Evolutionary conservation across 92 coral and sea anemone genomes (phyloP).

Genomic region (Palythoa caribaeorum): DNA sequence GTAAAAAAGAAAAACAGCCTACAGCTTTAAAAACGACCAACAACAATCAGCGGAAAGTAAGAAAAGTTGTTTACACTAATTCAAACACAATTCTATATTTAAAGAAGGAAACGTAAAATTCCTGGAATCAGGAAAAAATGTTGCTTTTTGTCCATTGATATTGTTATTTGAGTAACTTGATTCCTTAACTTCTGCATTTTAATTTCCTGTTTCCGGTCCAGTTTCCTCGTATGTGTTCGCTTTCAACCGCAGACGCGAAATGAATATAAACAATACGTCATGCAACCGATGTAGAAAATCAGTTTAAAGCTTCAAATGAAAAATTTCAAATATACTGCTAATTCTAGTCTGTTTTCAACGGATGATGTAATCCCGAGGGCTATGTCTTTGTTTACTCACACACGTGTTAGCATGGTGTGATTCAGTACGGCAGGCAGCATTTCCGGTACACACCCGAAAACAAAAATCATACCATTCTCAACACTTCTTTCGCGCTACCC

Average conservation of each 20-base stretch:
- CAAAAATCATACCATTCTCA: neutral
- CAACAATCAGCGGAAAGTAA: neutral
- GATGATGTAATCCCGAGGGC: no score
- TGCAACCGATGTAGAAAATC: no score
- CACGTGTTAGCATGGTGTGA: neutral
- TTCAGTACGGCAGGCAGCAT: neutral
- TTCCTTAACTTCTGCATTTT: slow-evolving; percentile 13
- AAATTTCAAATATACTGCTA: no score
- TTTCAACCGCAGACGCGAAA: neutral
- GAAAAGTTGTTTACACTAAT: neutral
- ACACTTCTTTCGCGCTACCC: neutral
- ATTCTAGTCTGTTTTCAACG: no score
- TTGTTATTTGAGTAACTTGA: slow-evolving; percentile 11
- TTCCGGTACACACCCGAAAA: neutral
- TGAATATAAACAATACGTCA: no score
- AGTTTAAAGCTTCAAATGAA: no score
- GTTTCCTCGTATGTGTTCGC: neutral
- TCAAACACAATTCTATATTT: neutral
- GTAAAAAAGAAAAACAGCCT: neutral
- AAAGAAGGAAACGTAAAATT: neutral
- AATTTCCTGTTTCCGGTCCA: slow-evolving; percentile 20
- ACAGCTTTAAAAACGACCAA: neutral
- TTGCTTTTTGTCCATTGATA: neutral
- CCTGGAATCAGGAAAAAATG: neutral
- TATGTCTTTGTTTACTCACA: neutral